Evolutionary conservation across 30 jellyfish, hydroid and myxozoan species (phyloP), one percentile per base, ranked within the genome.

Genomic region (Catostylus mosaicus): DNA sequence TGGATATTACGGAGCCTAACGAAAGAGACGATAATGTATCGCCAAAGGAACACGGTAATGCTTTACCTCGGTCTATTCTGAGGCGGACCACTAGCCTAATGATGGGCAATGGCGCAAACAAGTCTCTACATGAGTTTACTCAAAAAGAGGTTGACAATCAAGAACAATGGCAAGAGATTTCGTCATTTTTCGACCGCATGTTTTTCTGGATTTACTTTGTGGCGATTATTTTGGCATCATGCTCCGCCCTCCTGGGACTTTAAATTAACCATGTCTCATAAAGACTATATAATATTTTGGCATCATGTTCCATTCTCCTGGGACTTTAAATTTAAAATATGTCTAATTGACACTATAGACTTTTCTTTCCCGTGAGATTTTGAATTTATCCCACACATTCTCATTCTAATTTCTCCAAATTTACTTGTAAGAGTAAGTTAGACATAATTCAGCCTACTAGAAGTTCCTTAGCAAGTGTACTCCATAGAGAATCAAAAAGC

Each of bases 131-230:
- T 12, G 81, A 52, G n/a, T 72, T 64, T 61, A 80, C 90, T 14
- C 60, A 65, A 31, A 50, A 31, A 9, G 84, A 80, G n/a, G 73
- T 46, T 12, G 77, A 80, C 20, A 67, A 80, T 32, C 92, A 82
- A 51, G 38, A 50, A 31, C 85, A 84, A 23, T 84, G 94, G 94
- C 88, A 84, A 52, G 88, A 75, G 27, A 84, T 84, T 31, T 83
- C 88, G 31, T 46, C 12, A n/a, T 84, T 74, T 54, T 75, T 76
- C n/a, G 94, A 84, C 45, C 83, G 68, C 8, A 52, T 73, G 52
- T 84, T 84, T 67, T 84, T 84, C 70, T 84, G 88, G 88, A 56
- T 66, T 2, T 73, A 73, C 73, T 78, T 84, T 14, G 56, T 14
- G 4, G 45, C 77, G 45, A 74, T 84, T 35, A 62, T 82, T 0